A percentile compares a stretch with the other conserved stretches of the same genome.
These are phyloP conservation scores for Lucinisca nassula DNA, from an alignment of 2,888 invertebrate species.

Conservation along the genomic window DNA sequence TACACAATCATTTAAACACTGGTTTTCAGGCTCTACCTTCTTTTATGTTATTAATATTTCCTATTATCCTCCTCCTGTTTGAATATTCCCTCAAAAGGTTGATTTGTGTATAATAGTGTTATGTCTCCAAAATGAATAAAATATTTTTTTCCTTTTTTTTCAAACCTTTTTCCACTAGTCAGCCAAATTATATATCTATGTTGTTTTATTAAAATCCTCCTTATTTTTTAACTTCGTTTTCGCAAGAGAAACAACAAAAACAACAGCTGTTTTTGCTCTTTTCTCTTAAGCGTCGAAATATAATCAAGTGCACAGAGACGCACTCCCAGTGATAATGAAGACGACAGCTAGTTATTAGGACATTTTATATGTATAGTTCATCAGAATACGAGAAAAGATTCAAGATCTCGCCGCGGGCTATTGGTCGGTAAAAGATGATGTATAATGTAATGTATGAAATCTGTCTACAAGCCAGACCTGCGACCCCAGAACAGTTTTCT, in stretches of 20 bases:
- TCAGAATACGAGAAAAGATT: background rate
- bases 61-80: no score
- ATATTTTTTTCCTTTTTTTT: no score
- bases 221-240: no score
- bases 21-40: no score
- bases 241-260: constrained; percentile 16
- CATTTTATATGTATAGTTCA: background rate
- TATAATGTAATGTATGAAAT: background rate
- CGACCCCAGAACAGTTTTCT: background rate
- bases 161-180: no score
- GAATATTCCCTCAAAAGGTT: no score
- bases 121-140: no score
- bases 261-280: constrained; percentile 11
- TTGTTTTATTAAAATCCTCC: no score
- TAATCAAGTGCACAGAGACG: background rate
- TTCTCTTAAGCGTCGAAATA: background rate
- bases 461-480: background rate
- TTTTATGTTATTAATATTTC: no score
- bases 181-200: no score
- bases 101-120: no score
- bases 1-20: no score
- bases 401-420: background rate
- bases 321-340: background rate
- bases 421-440: background rate
- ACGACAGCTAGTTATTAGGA: background rate